Base-by-base conservation (phyloP, 2,113 vertebrate genomes). In the Amazona vittata region DNA sequence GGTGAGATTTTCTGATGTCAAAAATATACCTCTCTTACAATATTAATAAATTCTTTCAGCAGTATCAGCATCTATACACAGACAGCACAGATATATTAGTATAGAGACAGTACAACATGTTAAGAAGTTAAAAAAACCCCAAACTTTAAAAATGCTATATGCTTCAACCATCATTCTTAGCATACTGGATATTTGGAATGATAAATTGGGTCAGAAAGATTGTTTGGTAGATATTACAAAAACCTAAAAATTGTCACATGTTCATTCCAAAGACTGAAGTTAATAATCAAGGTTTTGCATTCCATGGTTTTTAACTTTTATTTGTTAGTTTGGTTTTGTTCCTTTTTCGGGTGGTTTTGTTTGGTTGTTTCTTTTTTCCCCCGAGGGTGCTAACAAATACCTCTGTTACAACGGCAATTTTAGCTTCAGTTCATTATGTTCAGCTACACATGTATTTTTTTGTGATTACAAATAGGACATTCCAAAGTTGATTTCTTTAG, bases 21-120 rank as follows among this genome's bases (percentile, higher is more conserved):
- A 39, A 91, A 68, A 43, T 5, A 3, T 5, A 60, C 2, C 4
- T 68, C 4, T 60, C 74, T 44, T 44, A n/a, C 35, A 76, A 37
- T 17, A 83, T 41, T 17, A 74, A 39, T 5, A 52, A 60, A 17
- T 33, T 62, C 2, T 7, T 5, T 24, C 26, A 86, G 13, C 33
- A 62, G 7, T 59, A 39, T 10, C 26, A 73, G 13, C 24, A 69
- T 16, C 33, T 62, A 17, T 14, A n/a, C 5, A 15, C 1, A 60
- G 10, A 15, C 18, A 83, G 41, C 16, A 73, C 3, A 65, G 33
- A 39, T 35, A 80, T 2, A 28, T 20, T 15, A 47, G 11, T 39
- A 43, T 2, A 55, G 25, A 50, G 11, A 50, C 2, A 43, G 2
- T 2, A 50, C 5, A 41, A 41, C 2, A 6, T 15, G 44, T 15